phyloP scores from a whole-genome alignment of 1,140 invertebrate genomes.

The Lepidurus arcticus region DNA sequence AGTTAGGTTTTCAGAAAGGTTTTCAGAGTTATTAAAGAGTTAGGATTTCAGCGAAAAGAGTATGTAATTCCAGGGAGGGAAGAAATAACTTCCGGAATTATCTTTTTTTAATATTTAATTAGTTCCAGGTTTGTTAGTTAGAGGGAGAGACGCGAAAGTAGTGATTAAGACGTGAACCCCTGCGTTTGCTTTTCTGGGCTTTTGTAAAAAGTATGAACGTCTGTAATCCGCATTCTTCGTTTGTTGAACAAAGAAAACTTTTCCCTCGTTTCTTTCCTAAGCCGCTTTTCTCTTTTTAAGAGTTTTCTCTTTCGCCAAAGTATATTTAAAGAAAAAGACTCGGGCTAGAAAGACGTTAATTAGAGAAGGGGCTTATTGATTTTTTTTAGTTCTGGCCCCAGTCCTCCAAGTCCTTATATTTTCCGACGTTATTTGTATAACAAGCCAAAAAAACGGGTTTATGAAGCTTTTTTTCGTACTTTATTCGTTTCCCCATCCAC shows the following conservation, averaged over 20 bases:
- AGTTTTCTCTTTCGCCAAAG: neutral
- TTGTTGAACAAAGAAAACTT: constrained; percentile 1
- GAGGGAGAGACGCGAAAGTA: neutral
- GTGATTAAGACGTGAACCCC: neutral
- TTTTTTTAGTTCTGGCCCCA: neutral
- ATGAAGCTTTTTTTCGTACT: neutral
- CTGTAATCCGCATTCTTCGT: neutral
- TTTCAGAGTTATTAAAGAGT: too few relatives aligned
- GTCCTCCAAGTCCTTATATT: neutral
- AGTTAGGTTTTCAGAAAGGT: neutral
- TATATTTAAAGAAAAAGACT: neutral
- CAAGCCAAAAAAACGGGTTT: neutral
- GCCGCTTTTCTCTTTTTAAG: neutral
- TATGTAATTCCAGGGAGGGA: neutral
- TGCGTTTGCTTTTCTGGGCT: neutral
- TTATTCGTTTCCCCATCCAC: neutral
- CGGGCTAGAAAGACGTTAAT: neutral
- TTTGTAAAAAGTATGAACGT: neutral
- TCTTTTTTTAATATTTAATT: neutral
- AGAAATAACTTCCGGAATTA: neutral
- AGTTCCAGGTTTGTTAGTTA: neutral
- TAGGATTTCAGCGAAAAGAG: neutral
- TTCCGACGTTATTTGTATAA: neutral
- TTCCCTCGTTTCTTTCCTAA: neutral
- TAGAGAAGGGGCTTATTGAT: constrained; percentile 19